Evolutionary conservation across 2,113 vertebrate genomes (phyloP).

Genomic region (Gavialis gangeticus): DNA sequence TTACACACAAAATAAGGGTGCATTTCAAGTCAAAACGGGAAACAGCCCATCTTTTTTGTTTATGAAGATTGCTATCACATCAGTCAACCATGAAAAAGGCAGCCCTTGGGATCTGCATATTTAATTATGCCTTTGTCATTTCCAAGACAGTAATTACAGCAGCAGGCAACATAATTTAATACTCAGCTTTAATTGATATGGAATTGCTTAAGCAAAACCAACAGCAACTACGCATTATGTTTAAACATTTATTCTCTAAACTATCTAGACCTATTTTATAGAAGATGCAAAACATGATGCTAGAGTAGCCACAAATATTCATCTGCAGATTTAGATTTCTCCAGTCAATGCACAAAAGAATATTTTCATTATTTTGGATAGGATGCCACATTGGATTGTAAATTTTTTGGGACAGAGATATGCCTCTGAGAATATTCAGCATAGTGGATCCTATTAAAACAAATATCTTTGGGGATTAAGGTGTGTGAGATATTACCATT

Average conservation of each 20-base stretch:
- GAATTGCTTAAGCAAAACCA: conserved; percentile 68
- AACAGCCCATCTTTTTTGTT: background rate
- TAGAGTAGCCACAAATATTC: background rate
- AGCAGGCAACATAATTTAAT: conserved; percentile 53
- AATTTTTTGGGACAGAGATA: background rate
- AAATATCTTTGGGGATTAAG: background rate
- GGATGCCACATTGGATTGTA: rapidly evolving
- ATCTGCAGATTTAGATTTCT: background rate
- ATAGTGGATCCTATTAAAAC: background rate
- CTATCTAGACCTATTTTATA: background rate
- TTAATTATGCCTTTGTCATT: conserved; percentile 47
- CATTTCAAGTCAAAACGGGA: background rate
- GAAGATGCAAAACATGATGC: rapidly evolving
- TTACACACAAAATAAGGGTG: rapidly evolving
- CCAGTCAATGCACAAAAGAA: background rate
- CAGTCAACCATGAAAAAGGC: rapidly evolving
- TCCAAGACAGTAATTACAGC: conserved; percentile 64
- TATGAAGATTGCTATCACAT: background rate
- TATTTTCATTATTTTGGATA: background rate
- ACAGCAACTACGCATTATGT: conserved; percentile 1
- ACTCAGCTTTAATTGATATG: conserved; percentile 56
- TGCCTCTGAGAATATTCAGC: background rate
- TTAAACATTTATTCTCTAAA: background rate
- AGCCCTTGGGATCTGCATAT: conserved; percentile 49
- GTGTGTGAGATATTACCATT: background rate